Percentiles rank a stretch among this genome's conserved stretches.
Evolutionary conservation across 2,797 vertebrate species (phyloP).

Genomic region (Agapornis canus): DNA sequence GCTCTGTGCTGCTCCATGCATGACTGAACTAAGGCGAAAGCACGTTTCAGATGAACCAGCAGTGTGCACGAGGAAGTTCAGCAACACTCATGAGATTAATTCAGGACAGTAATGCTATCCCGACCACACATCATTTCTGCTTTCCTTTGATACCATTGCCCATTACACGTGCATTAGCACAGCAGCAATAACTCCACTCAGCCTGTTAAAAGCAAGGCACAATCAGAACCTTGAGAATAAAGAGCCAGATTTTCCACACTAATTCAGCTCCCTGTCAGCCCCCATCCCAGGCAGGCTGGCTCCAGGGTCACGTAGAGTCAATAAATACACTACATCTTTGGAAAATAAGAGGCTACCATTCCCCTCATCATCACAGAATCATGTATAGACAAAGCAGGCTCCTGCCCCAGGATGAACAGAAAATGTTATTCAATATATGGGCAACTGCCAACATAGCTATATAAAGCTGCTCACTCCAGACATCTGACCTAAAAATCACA

Average conservation of each 20-base stretch:
- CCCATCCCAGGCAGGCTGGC: background rate
- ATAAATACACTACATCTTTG: background rate
- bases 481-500: slow-evolving; percentile 2
- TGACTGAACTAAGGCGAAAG: background rate
- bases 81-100: background rate
- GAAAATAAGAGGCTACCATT: background rate
- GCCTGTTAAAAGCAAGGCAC: background rate
- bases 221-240: fast-evolving
- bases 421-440: background rate
- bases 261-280: background rate
- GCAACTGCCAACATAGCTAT: background rate
- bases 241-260: background rate
- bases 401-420: background rate
- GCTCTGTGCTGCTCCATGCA: background rate
- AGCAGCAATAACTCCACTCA: background rate
- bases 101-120: background rate
- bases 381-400: background rate
- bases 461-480: background rate
- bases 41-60: background rate
- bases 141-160: background rate
- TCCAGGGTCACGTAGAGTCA: background rate
- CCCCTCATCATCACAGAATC: background rate
- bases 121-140: background rate
- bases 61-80: background rate
- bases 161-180: background rate